A percentile compares a stretch with the other conserved stretches of the same genome.
Evolutionary conservation across 2,797 vertebrate species (phyloP).

Genomic region (Pipistrellus nathusii): DNA sequence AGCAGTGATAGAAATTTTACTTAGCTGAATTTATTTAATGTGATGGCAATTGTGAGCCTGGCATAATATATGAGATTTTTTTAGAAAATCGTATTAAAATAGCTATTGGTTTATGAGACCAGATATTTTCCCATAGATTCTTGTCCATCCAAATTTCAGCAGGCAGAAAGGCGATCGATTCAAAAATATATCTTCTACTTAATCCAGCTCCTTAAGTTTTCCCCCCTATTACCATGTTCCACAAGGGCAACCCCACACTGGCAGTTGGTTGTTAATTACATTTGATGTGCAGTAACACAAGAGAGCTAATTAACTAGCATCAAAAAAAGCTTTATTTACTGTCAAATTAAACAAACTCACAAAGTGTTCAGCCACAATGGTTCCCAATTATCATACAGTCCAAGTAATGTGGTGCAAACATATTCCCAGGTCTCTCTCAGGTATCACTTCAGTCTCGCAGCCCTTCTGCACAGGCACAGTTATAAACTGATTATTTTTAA

Average conservation of each 20-base stretch:
- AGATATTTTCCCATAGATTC: conserved; percentile 4
- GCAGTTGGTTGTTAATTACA: conserved; percentile 78
- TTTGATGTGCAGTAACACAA: conserved; percentile 83
- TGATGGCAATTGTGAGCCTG: conserved; percentile 47
- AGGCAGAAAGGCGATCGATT: conserved; percentile 63
- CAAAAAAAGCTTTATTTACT: conserved; percentile 82
- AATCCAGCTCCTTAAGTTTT: conserved; percentile 70
- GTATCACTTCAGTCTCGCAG: conserved; percentile 72
- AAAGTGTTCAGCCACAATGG: conserved; percentile 82
- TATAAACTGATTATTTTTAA: conserved; percentile 73
- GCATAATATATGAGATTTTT: conserved; percentile 41
- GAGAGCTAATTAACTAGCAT: conserved; percentile 84
- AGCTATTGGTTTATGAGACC: conserved; percentile 48
- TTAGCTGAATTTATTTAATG: conserved; percentile 59
- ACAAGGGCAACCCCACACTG: conserved; percentile 79
- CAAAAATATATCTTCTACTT: conserved; percentile 69
- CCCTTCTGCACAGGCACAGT: conserved; percentile 71
- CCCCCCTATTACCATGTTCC: conserved; percentile 72
- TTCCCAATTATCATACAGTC: conserved; percentile 78
- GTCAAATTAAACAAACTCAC: conserved; percentile 83
- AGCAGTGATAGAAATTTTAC: conserved; percentile 44
- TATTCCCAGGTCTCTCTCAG: conserved; percentile 81
- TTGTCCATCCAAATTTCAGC: conserved; percentile 55
- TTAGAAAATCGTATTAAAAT: conserved; percentile 60
- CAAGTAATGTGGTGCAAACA: conserved; percentile 79